A percentile compares a stretch with the other conserved stretches of the same genome.
Conservation (phyloP, 2,113 vertebrate species). For the Odontophorus gujanensis region DNA sequence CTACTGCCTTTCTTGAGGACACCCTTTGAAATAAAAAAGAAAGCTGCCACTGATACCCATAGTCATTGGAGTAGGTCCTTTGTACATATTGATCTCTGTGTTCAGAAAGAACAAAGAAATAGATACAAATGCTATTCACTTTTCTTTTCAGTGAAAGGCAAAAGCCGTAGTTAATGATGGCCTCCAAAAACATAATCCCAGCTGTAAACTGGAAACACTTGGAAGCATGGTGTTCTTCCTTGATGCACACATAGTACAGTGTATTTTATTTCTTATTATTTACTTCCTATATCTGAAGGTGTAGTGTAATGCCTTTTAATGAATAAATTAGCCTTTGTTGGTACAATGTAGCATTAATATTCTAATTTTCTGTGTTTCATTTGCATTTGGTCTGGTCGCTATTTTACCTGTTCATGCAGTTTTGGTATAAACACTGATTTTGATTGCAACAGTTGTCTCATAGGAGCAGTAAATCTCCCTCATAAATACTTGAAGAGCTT, state of each 20-base stretch:
- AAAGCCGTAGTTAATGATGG: neutral
- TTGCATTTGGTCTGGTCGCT: neutral
- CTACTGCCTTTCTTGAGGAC: neutral
- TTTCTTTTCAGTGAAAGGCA: neutral
- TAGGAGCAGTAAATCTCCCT: neutral
- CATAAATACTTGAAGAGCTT: neutral
- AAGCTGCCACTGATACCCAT: neutral
- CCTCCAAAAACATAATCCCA: neutral
- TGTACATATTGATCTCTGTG: fast-evolving
- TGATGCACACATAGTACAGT: neutral
- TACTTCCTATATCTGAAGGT: neutral
- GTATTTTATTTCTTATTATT: neutral
- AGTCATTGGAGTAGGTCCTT: neutral
- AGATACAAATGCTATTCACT: neutral
- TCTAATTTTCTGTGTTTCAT: neutral
- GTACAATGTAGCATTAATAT: too few species aligned
- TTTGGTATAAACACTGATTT: neutral
- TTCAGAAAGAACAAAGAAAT: neutral
- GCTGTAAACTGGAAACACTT: neutral
- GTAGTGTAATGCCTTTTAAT: neutral
- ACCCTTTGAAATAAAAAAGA: fast-evolving
- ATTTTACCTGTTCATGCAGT: neutral
- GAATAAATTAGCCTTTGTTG: neutral
- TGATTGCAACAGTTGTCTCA: neutral
- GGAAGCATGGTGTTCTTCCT: neutral